Base-by-base conservation (phyloP, 2,797 vertebrate genomes). In the Emydoidea blandingii region DNA sequence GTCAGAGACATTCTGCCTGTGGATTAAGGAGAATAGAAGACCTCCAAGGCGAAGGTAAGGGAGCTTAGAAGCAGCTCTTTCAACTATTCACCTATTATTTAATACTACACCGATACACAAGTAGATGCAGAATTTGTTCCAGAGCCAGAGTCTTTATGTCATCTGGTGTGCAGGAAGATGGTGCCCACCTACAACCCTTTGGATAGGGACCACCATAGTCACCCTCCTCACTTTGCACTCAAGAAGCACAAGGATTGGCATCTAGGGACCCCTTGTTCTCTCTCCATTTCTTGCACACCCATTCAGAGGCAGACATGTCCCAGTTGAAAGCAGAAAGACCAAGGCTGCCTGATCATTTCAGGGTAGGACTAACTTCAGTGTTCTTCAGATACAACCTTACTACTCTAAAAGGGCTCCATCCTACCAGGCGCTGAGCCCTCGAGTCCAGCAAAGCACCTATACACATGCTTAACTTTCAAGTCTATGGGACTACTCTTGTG, bases 401-500 rank as follows among this genome's bases (percentile, higher is more conserved):
- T 21, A 74, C 16, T n/a, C 62, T 56, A 56, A 50, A 25, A 34
- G 76, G 50, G 34, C 27, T 44, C 23, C 78, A 34, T 56, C 50
- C 56, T 87, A 50, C n/a, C 57, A 76, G 56, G n/a, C 11, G 10
- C 23, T 59, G 81, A n/a, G 27, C 19, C 37, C 27, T 76, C 9
- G 3, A 41, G 19, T 41, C 68, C 49, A 62, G 21, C 29, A 76
- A 65, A 41, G 18, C 11, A n/a, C 27, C 44, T 78, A 37, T 14
- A 10, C 15, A 81, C 44, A 37, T 68, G 65, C 34, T 16, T 62
- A 27, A 52, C 44, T 49, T 72, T 47, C 25, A 59, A 54, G 16
- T 12, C 6, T 2, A 4, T 62, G 27, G 31, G 29, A 83, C 41
- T 27, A 1, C 37, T 57, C 50, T 68, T 72, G 47, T 0, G 3